These are phyloP conservation scores for Drosophila ustulata DNA, from an alignment of 2,888 invertebrate genomes.

Conservation along the genomic window DNA sequence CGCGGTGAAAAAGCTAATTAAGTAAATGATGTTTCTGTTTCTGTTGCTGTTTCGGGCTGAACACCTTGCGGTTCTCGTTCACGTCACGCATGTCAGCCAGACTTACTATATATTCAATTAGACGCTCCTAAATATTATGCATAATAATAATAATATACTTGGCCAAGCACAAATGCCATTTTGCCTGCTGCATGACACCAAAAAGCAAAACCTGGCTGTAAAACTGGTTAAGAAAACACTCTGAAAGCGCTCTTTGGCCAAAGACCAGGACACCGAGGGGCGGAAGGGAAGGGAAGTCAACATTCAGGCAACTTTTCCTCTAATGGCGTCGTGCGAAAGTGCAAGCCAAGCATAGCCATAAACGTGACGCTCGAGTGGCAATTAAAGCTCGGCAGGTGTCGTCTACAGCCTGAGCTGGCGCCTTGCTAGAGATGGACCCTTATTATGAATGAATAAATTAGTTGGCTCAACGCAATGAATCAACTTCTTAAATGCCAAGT, in stretches of 20 bases:
- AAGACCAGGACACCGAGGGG: neutral
- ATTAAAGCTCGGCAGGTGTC: conserved; percentile 62
- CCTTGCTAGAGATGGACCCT: conserved; percentile 35
- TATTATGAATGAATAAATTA: conserved; percentile 18
- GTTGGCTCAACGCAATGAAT: neutral
- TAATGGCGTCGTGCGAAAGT: conserved; percentile 69
- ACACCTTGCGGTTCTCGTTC: conserved; percentile 5
- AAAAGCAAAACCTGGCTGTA: conserved; percentile 12
- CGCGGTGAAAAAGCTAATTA: conserved; percentile 60
- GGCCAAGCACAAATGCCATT: conserved; percentile 53
- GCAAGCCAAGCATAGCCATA: conserved; percentile 70
- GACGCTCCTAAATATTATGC: conserved; percentile 69
- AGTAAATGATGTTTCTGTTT: conserved; percentile 55
- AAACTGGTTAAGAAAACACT: conserved; percentile 18
- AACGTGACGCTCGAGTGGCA: conserved; percentile 69
- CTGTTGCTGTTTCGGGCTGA: conserved; percentile 35
- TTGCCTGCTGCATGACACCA: conserved; percentile 25
- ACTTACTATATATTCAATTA: conserved; percentile 67
- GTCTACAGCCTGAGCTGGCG: too few relatives aligned
- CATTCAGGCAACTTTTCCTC: conserved; percentile 46
- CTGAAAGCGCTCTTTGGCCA: neutral
- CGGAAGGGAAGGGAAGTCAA: neutral
- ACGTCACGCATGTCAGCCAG: conserved; percentile 35
- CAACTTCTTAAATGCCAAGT: conserved; percentile 1
- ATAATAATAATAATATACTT: conserved; percentile 59